Evolutionary conservation across 2,888 invertebrate species (phyloP), one percentile per base, ranked within the genome.

Genomic region (Merodon equestris): DNA sequence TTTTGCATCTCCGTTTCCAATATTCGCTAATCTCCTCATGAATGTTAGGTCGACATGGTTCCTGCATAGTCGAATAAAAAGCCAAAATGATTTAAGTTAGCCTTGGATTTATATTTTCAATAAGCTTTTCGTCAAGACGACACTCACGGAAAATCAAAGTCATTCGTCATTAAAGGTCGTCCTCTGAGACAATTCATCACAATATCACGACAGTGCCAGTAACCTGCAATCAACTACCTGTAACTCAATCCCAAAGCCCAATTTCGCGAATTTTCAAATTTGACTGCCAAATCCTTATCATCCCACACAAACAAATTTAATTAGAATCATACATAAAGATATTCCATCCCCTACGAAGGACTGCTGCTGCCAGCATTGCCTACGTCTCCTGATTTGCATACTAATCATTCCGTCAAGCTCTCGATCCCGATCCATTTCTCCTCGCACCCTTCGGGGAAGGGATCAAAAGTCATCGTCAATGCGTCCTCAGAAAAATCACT

Each of bases 361-460:
- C 56, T 63, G 36, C 44, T 18, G 58, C 36, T 45, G 27, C 47
- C 61, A 45, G 57, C 42, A n/a, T 44, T 48, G 57, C 38, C 63
- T 50, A 53, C 14, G 53, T 64, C 40, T 42, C 56, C 60, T 66
- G 72, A 71, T 76, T 77, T 72, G 76, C 72, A 72, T 72, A 67
- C 61, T 67, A 77, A 77, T 70, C 68, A 68, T 74, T 50, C 57
- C 57, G 51, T 45, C 56, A 27, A 27, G 7, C 27, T 27, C 27
- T 2, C 27, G 27, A 27, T 27, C 58, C 60, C 63, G 53, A 57
- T 50, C 18, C 42, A 17, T 13, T 53, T 5, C 1, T 47, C 48
- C 14, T 50, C 44, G 56, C 34, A 17, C 12, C 45, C 36, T 51
- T 5, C 19, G 4, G 10, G 60, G 51, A 50, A 67, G 48, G 61